phyloP scores from a whole-genome alignment of 2,113 vertebrate genomes.

The Protobothrops flavoviridis region DNA sequence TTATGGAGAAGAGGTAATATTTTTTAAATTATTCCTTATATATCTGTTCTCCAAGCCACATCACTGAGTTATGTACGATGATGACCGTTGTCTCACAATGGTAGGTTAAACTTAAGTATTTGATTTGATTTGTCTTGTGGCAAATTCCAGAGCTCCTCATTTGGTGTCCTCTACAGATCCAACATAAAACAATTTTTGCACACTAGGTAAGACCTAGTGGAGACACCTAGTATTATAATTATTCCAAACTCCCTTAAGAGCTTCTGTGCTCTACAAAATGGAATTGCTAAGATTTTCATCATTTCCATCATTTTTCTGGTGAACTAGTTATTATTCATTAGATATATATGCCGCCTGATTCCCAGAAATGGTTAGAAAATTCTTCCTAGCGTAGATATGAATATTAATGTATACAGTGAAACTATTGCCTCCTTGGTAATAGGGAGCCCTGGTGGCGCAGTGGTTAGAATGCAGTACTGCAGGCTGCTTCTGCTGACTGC shows the following conservation, averaged over 20 bases:
- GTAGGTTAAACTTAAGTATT: neutral
- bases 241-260: constrained; percentile 66
- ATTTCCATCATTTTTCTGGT: neutral
- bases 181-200: neutral
- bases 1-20: neutral
- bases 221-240: constrained; percentile 83
- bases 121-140: neutral
- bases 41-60: neutral
- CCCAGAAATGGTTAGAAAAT: neutral
- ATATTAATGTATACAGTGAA: neutral
- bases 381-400: neutral
- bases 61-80: neutral
- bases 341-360: neutral
- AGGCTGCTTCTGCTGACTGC: too few relatives aligned
- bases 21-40: neutral
- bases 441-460: too few relatives aligned
- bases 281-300: neutral
- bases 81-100: neutral
- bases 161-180: neutral
- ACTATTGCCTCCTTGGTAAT: neutral
- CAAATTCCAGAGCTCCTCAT: neutral
- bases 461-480: too few relatives aligned
- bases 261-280: neutral
- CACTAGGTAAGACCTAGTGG: constrained; percentile 83
- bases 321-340: neutral